Conservation (phyloP, 2,888 invertebrate species). For the Oligia fasciuncula region DNA sequence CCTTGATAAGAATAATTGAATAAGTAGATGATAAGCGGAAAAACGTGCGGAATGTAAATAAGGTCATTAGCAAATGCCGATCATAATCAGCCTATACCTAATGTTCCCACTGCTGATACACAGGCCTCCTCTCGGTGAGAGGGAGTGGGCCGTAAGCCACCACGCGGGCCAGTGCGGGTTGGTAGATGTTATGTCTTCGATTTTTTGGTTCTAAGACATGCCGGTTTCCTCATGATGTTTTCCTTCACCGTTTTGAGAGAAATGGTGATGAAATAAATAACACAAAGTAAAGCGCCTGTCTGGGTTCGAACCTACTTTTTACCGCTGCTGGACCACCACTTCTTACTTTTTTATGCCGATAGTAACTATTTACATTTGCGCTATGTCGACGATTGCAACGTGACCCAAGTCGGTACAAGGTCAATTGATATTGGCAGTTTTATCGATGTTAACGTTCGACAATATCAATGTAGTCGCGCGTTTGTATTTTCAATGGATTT, state of each 20-base stretch:
- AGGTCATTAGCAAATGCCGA: not conserved
- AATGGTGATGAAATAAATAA: not conserved
- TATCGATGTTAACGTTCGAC: conserved; percentile 32
- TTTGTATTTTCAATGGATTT: conserved; percentile 15
- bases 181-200: not conserved
- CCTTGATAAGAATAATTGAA: conserved; percentile 22
- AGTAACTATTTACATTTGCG: conserved; percentile 22
- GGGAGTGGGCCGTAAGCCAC: not conserved
- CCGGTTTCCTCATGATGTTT: not conserved
- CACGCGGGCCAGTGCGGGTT: not conserved
- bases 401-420: conserved; percentile 37
- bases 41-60: not conserved
- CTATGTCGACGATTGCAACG: conserved; percentile 30
- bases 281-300: not conserved
- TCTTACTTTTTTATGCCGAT: not conserved
- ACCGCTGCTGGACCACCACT: not conserved
- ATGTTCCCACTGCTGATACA: not conserved
- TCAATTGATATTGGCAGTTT: conserved; percentile 51
- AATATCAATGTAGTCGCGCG: conserved; percentile 7
- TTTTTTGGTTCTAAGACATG: not conserved
- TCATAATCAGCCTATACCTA: not conserved
- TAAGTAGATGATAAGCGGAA: conserved; percentile 12
- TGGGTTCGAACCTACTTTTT: not conserved
- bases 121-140: not conserved
- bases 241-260: not conserved